Conservation (phyloP, 2,888 invertebrate species). For the Teleiodes luculella region DNA sequence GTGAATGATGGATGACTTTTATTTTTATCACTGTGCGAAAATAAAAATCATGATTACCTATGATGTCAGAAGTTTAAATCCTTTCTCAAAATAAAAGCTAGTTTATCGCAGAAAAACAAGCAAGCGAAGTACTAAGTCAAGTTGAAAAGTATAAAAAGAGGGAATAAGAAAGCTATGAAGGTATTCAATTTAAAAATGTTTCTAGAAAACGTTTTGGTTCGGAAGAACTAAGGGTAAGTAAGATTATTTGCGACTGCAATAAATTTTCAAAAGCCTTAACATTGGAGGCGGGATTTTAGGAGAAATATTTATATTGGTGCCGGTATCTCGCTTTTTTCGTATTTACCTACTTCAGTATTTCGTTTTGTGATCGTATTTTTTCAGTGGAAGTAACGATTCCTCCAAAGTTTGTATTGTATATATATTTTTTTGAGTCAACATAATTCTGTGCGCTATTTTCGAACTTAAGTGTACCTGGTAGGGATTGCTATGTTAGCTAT, state of each 20-base stretch:
- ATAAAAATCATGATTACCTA: too few species aligned
- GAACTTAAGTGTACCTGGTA: too few species aligned
- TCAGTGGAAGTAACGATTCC: too few species aligned
- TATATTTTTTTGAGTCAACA: too few species aligned
- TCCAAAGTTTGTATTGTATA: too few species aligned
- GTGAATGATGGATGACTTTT: too few species aligned
- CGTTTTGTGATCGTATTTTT: neutral
- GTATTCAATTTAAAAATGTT: slow-evolving; percentile 2
- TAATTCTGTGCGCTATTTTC: too few species aligned
- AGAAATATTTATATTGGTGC: neutral
- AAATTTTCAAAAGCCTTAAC: slow-evolving; percentile 47
- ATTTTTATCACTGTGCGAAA: too few species aligned
- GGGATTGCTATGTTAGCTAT: too few species aligned
- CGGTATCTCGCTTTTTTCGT: neutral
- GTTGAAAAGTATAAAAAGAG: neutral
- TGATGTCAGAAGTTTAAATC: too few species aligned
- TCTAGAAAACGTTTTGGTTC: slow-evolving; percentile 25
- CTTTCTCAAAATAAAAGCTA: too few species aligned
- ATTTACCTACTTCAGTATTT: neutral
- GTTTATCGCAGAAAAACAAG: neutral
- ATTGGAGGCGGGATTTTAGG: neutral
- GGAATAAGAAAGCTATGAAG: neutral
- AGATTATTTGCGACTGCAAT: slow-evolving; percentile 55
- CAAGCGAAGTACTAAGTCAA: neutral
- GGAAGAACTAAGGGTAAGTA: slow-evolving; percentile 30